A percentile compares a stretch with the other conserved stretches of the same genome.
Evolutionary conservation across 2,797 vertebrate species (phyloP).

Genomic region (Danio albolineatus): DNA sequence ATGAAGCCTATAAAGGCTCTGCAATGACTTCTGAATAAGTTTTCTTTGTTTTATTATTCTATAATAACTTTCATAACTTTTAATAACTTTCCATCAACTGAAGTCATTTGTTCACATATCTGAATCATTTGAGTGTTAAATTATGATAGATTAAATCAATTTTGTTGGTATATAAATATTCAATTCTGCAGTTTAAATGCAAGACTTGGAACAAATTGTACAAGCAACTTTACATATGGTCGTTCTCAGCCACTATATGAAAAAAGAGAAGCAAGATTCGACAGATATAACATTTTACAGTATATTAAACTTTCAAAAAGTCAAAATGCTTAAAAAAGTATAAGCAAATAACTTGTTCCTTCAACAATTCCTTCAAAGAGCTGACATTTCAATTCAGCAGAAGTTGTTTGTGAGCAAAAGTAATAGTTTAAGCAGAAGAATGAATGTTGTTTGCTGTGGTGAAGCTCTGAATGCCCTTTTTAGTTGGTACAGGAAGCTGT

Average conservation of each 20-base stretch:
- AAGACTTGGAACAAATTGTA: background rate
- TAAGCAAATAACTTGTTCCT: background rate
- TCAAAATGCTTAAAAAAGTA: background rate
- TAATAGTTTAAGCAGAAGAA: constrained; percentile 36
- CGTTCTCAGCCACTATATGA: background rate
- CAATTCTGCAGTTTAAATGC: background rate
- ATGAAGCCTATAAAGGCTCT: no score
- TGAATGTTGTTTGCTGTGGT: constrained; percentile 35
- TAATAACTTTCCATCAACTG: background rate
- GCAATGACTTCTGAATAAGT: background rate
- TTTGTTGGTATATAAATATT: background rate
- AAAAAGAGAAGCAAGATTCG: background rate
- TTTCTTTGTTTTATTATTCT: no score
- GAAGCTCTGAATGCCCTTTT: constrained; percentile 38
- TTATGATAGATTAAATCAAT: no score
- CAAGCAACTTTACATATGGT: background rate
- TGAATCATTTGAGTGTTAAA: no score
- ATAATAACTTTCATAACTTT: no score
- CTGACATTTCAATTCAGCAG: constrained; percentile 3
- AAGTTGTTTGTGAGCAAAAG: constrained; percentile 28
- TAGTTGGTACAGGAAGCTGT: constrained; percentile 55
- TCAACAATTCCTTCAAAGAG: background rate
- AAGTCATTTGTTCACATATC: background rate
- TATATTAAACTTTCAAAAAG: background rate
- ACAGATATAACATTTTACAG: background rate